Base-by-base conservation (phyloP, 2,888 invertebrate species). In the Aporophyla lueneburgensis region DNA sequence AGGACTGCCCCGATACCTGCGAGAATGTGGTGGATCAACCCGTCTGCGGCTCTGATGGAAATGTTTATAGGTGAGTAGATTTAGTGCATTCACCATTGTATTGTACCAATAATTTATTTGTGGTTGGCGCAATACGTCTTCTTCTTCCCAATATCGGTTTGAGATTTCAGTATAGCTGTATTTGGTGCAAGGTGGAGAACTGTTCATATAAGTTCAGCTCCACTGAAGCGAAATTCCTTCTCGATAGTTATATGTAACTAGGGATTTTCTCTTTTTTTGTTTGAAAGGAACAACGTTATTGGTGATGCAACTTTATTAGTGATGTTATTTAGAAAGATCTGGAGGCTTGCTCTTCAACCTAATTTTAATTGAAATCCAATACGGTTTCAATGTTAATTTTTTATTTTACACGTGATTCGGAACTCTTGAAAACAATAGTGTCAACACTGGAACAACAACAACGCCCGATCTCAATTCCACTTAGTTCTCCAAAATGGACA, bases 21-120 rank as follows among this genome's bases (percentile, higher is more conserved):
- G 97, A 97, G 70, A 96, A 97, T 71, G 97, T 97, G 0, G 91
- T 96, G 0, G 96, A 96, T 24, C 94, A 98, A 89, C 98, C 98
- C n/a, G 97, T 98, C 81, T 99, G 99, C 91, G 99, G 98, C 16
- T 98, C 98, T 54, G 99, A 99, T 93, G 98, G 99, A 86, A 99
- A 99, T 90, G 98, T 98, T 81, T 99, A 99, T 94, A 98, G 97
- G 97, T 98, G 93, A 96, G 86, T 83, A n/a, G 5, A 63, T 43
- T 16, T 40, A n/a, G 40, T 33, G 33, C 16, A 43, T n/a, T n/a
- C 5, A 62, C 16, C n/a, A 19, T 63, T 4, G 24, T 14, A 19
- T 51, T 19, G 2, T 19, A 6, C 10, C 16, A 33, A 33, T 33
- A 63, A n/a, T 40, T n/a, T 40, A 62, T n/a, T 43, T 63, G 1